Evolutionary conservation across 64 coral and sea anemone species (phyloP), one percentile per base, ranked within the genome.

Genomic region (Hydrozoanthus tunicans): DNA sequence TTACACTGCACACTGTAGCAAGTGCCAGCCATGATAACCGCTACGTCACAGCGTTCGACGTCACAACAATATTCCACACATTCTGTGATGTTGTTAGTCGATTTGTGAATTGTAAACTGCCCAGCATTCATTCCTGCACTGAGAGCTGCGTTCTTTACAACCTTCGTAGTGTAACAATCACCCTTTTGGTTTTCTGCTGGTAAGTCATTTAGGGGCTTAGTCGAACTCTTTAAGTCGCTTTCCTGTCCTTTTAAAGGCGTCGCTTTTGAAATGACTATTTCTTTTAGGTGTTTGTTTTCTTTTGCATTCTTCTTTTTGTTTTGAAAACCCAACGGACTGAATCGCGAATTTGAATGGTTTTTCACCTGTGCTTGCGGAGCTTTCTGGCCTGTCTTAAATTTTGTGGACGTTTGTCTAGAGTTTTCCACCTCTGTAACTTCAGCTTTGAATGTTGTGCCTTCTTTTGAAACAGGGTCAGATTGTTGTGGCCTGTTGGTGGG

Each of bases 1-100:
- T 77, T 84, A 73, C 93, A 94, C 26, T 94, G 88, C 71, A 94
- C 93, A 77, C 86, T 94, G 7, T 94, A 94, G 65, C 93, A 94
- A 13, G 86, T 89, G 11, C 62, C 80, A 2, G 88, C 76, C 93
- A 94, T 94, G 12, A 94, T 78, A 17, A 94, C 86, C 52, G 93
- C 93, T 13, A 94, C 73, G 43, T 94, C 93, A 77, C 93, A 94
- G 3, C 76, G 70, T 4, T 56, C 70, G 68, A 84, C 70, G 23
- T 83, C 27, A 94, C 93, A 94, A 13, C 93, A 94, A 4, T 61
- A 90, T 3, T 77, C 25, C 51, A 90, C 80, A 26, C 93, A 94
- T n/a, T 60, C 66, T 60, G 88, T 83, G 58, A 94, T 94, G 71
- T 91, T 78, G 60, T 85, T 25, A 20, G 70, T 78, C 77, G 59